These are phyloP conservation scores for Pogoniulus pusillus DNA, from an alignment of 2,797 vertebrate species.

Conservation along the genomic window DNA sequence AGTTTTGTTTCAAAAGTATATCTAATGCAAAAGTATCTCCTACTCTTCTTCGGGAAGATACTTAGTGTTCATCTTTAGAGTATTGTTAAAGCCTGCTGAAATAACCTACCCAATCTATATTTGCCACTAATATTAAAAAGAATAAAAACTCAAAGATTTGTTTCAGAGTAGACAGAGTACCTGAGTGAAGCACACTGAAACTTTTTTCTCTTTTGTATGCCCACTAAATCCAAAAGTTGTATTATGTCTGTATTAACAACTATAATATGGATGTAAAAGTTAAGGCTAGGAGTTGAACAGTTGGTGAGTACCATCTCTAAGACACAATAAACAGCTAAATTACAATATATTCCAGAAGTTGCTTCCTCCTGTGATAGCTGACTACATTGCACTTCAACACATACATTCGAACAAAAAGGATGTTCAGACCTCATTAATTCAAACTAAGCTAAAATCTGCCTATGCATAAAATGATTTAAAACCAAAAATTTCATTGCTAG, in stretches of 20 bases:
- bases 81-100: not conserved
- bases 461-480: not conserved
- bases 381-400: not conserved
- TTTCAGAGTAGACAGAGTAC: not conserved
- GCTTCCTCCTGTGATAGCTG: not conserved
- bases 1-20: not conserved
- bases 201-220: slow-evolving; percentile 18
- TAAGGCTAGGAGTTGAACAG: not conserved
- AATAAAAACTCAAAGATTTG: not conserved
- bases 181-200: not conserved
- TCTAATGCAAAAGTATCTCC: not conserved
- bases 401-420: not conserved
- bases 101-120: not conserved
- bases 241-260: not conserved
- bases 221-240: not conserved
- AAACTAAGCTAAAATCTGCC: not conserved
- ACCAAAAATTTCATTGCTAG: not conserved
- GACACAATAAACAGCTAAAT: slow-evolving; percentile 12
- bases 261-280: slow-evolving; percentile 37
- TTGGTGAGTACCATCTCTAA: not conserved
- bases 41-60: not conserved
- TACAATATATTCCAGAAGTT: not conserved
- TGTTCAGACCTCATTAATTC: not conserved
- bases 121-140: not conserved
- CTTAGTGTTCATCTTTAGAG: not conserved